phyloP scores from a whole-genome alignment of 1,140 invertebrate species.

The Drosophila prosaltans region DNA sequence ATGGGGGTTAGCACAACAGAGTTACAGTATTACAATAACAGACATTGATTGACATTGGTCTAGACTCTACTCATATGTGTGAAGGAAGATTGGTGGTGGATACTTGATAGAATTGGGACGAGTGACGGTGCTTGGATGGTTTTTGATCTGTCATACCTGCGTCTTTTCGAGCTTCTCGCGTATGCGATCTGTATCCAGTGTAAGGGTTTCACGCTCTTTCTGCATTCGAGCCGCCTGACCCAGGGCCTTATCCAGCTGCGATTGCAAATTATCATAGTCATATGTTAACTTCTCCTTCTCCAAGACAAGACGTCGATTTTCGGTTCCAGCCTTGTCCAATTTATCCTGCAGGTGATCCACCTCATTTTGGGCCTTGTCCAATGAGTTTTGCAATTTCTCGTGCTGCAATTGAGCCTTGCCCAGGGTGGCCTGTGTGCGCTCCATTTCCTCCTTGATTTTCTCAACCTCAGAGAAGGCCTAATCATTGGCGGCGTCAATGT shows the following conservation, averaged over 20 bases:
- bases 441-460: constrained; percentile 95
- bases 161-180: constrained; percentile 95
- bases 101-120: constrained; percentile 11
- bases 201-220: constrained; percentile 93
- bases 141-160: constrained; percentile 86
- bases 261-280: constrained; percentile 94
- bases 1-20: constrained; percentile 56
- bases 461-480: constrained; percentile 91
- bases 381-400: constrained; percentile 93
- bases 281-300: constrained; percentile 95
- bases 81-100: constrained; percentile 1
- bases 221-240: constrained; percentile 93
- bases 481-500: constrained; percentile 29
- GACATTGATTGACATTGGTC: constrained; percentile 49
- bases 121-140: constrained; percentile 24
- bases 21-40: constrained; percentile 53
- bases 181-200: constrained; percentile 92
- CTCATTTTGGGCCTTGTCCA: constrained; percentile 95
- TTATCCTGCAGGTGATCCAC: constrained; percentile 95
- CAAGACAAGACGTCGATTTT: constrained; percentile 93
- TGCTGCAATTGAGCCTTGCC: constrained; percentile 95
- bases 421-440: constrained; percentile 93
- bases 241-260: constrained; percentile 94
- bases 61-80: constrained; percentile 51
- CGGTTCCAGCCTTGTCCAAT: constrained; percentile 90